Conservation (phyloP, 2,888 invertebrate genomes). For the Macaria liturata region DNA sequence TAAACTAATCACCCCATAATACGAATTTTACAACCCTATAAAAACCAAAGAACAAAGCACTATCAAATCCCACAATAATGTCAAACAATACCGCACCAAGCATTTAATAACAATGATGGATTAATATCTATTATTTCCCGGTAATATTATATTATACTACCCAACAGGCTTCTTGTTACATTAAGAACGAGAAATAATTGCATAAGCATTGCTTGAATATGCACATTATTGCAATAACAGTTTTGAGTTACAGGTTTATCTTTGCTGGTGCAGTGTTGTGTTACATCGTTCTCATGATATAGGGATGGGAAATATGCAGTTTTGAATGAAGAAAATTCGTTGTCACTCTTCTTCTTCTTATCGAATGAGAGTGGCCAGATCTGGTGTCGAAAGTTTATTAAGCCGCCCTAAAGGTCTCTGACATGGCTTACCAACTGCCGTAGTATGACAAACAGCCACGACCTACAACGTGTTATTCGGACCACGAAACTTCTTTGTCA, state of each 20-base stretch:
- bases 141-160: slow-evolving; percentile 10
- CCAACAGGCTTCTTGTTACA: slow-evolving; percentile 22
- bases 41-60: background rate
- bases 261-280: slow-evolving; percentile 43
- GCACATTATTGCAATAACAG: slow-evolving; percentile 48
- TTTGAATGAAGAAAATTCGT: too few relatives aligned
- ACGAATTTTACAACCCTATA: too few relatives aligned
- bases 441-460: too few relatives aligned
- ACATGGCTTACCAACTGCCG: too few relatives aligned
- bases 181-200: slow-evolving; percentile 28
- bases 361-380: too few relatives aligned
- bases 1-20: too few relatives aligned
- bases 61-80: background rate
- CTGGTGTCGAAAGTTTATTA: too few relatives aligned
- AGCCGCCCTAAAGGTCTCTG: too few relatives aligned
- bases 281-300: slow-evolving; percentile 46
- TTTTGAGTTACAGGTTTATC: slow-evolving; percentile 48
- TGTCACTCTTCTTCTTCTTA: too few relatives aligned
- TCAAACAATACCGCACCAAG: slow-evolving; percentile 8
- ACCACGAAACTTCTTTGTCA: too few relatives aligned
- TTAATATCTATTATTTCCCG: slow-evolving; percentile 22
- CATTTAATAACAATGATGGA: slow-evolving; percentile 10
- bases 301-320: slow-evolving; percentile 37
- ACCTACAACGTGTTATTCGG: too few relatives aligned
- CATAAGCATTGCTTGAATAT: slow-evolving; percentile 40